phyloP scores from a whole-genome alignment of 2,113 vertebrate genomes.

The Chaetodon auriga region DNA sequence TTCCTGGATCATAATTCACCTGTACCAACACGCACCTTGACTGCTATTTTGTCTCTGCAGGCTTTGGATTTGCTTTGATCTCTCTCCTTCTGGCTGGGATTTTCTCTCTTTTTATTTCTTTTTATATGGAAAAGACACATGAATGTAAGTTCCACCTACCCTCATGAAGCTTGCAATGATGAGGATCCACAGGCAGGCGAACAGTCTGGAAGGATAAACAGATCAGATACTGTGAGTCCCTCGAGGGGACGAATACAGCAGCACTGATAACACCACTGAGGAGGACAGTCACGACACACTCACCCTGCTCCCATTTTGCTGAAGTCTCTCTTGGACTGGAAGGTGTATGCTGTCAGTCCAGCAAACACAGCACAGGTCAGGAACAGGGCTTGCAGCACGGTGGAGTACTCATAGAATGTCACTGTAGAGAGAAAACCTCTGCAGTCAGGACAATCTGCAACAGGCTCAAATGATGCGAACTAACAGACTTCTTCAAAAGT shows the following conservation, averaged over 20 bases:
- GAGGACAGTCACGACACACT: constrained; percentile 31
- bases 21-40: too few species aligned
- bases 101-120: neutral
- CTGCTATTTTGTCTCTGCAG: too few species aligned
- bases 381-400: constrained; percentile 92
- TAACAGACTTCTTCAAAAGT: neutral
- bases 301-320: constrained; percentile 94
- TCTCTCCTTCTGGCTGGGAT: neutral
- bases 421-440: constrained; percentile 82
- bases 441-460: neutral
- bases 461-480: neutral
- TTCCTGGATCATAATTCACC: too few species aligned
- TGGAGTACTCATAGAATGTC: constrained; percentile 90
- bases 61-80: neutral
- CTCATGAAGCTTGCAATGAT: constrained; percentile 89
- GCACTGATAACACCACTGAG: neutral
- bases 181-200: constrained; percentile 93
- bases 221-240: neutral
- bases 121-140: neutral
- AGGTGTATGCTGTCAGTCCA: constrained; percentile 91
- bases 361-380: constrained; percentile 92
- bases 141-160: constrained; percentile 81
- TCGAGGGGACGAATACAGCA: neutral
- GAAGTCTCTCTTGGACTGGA: constrained; percentile 96
- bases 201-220: constrained; percentile 83